phyloP scores from a whole-genome alignment of 2,797 vertebrate genomes.

The Selene dorsalis region DNA sequence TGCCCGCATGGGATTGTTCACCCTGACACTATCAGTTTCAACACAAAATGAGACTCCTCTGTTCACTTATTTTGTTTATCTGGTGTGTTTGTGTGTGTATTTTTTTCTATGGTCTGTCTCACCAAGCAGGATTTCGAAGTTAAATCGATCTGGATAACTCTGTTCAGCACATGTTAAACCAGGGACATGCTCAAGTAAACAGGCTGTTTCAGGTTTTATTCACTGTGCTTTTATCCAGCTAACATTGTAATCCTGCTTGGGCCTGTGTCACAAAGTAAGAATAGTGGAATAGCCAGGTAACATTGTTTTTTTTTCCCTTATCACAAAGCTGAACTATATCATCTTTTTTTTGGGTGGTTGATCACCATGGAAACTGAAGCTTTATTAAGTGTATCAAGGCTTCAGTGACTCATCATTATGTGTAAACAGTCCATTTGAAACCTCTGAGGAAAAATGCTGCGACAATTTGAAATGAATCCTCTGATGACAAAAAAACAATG shows the following conservation, averaged over 20 bases:
- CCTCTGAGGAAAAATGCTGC: constrained; percentile 11
- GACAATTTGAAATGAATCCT: not conserved
- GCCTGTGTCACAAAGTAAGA: constrained; percentile 68
- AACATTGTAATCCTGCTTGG: constrained; percentile 62
- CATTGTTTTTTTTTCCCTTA: constrained; percentile 11
- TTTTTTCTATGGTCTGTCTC: constrained; percentile 50
- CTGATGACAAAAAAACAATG: not conserved
- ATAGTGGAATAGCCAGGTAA: constrained; percentile 31
- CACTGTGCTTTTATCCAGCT: constrained; percentile 61
- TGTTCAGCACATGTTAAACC: constrained; percentile 48
- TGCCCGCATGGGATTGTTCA: constrained; percentile 20
- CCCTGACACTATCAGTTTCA: constrained; percentile 35
- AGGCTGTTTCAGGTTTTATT: constrained; percentile 29
- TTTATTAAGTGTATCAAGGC: constrained; percentile 15
- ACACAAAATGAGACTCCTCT: constrained; percentile 33
- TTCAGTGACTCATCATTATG: constrained; percentile 31
- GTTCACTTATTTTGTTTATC: constrained; percentile 57
- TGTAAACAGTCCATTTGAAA: constrained; percentile 21
- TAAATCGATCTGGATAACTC: constrained; percentile 59
- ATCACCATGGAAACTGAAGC: constrained; percentile 54
- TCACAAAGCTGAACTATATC: constrained; percentile 14
- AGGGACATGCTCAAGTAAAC: constrained; percentile 21
- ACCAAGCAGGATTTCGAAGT: constrained; percentile 63
- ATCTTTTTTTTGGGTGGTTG: constrained; percentile 11
- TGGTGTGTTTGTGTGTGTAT: constrained; percentile 58